Base-by-base conservation (phyloP, 1,140 invertebrate species). In the Drosophila simulans region DNA sequence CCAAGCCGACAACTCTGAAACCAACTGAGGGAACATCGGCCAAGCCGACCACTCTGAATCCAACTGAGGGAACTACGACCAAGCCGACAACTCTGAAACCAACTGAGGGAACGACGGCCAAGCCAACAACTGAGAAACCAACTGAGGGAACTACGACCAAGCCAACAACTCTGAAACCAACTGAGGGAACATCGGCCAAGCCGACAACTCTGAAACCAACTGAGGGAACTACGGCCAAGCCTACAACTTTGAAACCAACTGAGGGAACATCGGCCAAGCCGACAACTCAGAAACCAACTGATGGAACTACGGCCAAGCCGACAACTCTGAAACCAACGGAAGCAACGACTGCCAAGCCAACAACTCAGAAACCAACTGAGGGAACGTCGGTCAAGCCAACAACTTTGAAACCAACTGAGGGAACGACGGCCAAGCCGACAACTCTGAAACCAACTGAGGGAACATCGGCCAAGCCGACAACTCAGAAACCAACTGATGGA, bases 1-100 rank as follows among this genome's bases (percentile, higher is more conserved):
- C 27, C 1, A 20, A 58, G 27, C 42, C 42, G 0, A 57, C 55
- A 34, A 57, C 55, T 57, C 42, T 45, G 27, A 57, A 57, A 10
- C 55, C 55, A 3, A 22, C 56, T 22, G 43, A 58, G 8, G 15
- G 11, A 5, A 58, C 55, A 0, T 45, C 27, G 7, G 22, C 15
- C 10, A 46, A 46, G 42, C 55, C 27, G 0, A 45, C 55, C 10
- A 57, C 55, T 45, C 27, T 34, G 27, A 45, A 35, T 1, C 42
- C 55, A 12, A 20, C 55, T 2, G 42, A 35, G 2, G 2, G 11
- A 13, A 57, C 55, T 0, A 25, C 17, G 1, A 3, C 8, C 0
- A 58, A 58, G 55, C 55, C 55, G 0, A 57, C 55, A 2, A 57
- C 55, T n/a, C 2, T 11, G 1, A 57, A 57, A 1, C 42, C 55